phyloP scores from a whole-genome alignment of 2,888 invertebrate genomes.

The Phlogophora meticulosa region DNA sequence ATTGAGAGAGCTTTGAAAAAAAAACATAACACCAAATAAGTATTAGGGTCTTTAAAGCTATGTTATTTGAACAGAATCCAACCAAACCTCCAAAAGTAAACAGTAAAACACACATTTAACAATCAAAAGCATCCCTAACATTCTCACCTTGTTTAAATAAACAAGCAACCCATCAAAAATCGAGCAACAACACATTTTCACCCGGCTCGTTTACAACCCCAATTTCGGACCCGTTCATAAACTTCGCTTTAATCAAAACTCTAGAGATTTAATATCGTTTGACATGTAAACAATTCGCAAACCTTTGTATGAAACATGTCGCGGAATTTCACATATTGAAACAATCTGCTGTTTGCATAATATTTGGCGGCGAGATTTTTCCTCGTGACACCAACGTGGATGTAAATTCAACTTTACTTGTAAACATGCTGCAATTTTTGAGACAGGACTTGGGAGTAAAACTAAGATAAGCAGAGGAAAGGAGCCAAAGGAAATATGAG shows the following conservation, averaged over 20 bases:
- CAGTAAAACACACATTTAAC: neutral
- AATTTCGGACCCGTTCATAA: slow-evolving; percentile 14
- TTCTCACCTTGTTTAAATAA: neutral
- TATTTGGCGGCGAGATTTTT: slow-evolving; percentile 32
- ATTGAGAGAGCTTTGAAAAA: too few relatives aligned
- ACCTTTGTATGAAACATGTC: slow-evolving; percentile 37
- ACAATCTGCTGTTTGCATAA: slow-evolving; percentile 55
- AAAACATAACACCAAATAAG: too few relatives aligned
- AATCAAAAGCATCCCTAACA: neutral
- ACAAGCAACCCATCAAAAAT: slow-evolving; percentile 21
- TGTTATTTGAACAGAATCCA: neutral
- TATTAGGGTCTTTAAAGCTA: too few relatives aligned
- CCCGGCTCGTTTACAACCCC: slow-evolving; percentile 18
- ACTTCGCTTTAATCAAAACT: slow-evolving; percentile 54
- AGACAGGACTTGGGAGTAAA: neutral
- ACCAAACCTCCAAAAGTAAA: neutral
- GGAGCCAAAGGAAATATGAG: neutral
- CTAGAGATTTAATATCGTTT: slow-evolving; percentile 55
- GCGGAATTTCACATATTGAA: slow-evolving; percentile 40
- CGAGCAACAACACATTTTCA: slow-evolving; percentile 12
- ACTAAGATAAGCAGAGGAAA: neutral
- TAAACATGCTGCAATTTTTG: neutral
- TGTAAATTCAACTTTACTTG: slow-evolving; percentile 40
- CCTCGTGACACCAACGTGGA: slow-evolving; percentile 15
- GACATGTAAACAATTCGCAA: slow-evolving; percentile 35